These are phyloP conservation scores for Galeruca laticollis DNA, from an alignment of 2,888 invertebrate species.

Conservation along the genomic window DNA sequence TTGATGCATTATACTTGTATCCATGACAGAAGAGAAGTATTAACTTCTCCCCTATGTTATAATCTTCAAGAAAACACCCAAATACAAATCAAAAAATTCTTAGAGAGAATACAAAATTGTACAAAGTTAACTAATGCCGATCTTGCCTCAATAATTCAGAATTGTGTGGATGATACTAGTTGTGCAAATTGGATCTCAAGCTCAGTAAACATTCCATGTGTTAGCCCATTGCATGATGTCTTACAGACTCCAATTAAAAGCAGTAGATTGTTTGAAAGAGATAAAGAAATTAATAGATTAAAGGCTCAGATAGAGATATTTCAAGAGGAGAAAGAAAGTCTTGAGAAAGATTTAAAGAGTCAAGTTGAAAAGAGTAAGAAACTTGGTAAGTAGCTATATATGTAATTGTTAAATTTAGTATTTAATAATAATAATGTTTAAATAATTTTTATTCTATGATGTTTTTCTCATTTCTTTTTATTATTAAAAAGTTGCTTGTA, in stretches of 20 bases:
- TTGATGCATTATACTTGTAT: slow-evolving; percentile 64
- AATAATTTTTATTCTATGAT: no score
- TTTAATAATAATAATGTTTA: no score
- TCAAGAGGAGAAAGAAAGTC: slow-evolving; percentile 73
- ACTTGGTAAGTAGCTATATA: slow-evolving; percentile 65
- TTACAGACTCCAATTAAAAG: slow-evolving; percentile 59
- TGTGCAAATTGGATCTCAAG: slow-evolving; percentile 46
- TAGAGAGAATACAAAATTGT: slow-evolving; percentile 55
- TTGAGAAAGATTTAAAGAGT: slow-evolving; percentile 72
- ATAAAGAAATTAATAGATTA: slow-evolving; percentile 68
- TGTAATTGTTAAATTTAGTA: no score
- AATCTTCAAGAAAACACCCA: slow-evolving; percentile 57
- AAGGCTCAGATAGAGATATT: slow-evolving; percentile 73
- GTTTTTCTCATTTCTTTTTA: no score
- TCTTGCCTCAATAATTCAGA: slow-evolving; percentile 53
- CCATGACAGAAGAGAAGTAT: slow-evolving; percentile 59
- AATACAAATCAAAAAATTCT: slow-evolving; percentile 58
- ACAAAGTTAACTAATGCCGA: slow-evolving; percentile 52
- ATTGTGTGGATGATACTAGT: slow-evolving; percentile 45
- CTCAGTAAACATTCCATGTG: slow-evolving; percentile 36
- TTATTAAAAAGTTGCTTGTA: no score
- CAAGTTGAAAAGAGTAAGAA: slow-evolving; percentile 70
- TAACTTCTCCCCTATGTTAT: slow-evolving; percentile 62
- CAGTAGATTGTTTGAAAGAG: slow-evolving; percentile 57
- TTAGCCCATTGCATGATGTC: slow-evolving; percentile 60